These are phyloP conservation scores for Eustalomyia histrio DNA, from an alignment of 2,888 invertebrate species.

Conservation along the genomic window DNA sequence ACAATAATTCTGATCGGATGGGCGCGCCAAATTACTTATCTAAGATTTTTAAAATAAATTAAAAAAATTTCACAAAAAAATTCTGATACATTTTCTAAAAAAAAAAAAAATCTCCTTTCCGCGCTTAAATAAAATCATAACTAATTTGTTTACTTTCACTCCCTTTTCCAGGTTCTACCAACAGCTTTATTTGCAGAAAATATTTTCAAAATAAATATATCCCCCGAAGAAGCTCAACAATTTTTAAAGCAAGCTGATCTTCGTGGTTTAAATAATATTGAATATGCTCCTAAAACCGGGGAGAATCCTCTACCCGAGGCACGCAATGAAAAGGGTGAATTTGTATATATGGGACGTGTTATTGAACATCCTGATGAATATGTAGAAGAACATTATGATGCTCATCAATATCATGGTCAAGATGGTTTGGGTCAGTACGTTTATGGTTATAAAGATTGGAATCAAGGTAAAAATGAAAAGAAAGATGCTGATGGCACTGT, in stretches of 20 bases:
- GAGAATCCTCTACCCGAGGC: conserved; percentile 80
- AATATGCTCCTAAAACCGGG: conserved; percentile 82
- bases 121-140: too few relatives aligned
- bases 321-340: conserved; percentile 76
- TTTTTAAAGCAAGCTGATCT: conserved; percentile 78
- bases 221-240: conserved; percentile 81
- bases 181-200: conserved; percentile 77
- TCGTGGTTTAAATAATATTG: conserved; percentile 78
- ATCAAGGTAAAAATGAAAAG: conserved; percentile 87
- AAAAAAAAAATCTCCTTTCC: too few relatives aligned
- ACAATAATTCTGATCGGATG: too few relatives aligned
- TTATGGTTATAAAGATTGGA: conserved; percentile 87
- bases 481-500: conserved; percentile 85
- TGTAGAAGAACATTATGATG: conserved; percentile 85
- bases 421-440: conserved; percentile 85
- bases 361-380: conserved; percentile 84
- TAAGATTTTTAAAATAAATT: too few relatives aligned
- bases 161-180: conserved; percentile 68
- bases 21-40: too few relatives aligned
- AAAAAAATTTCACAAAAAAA: too few relatives aligned
- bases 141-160: too few relatives aligned
- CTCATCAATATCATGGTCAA: conserved; percentile 87
- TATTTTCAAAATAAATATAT: conserved; percentile 80
- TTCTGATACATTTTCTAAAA: too few relatives aligned
- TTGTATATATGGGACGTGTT: conserved; percentile 81